Evolutionary conservation across 2,113 vertebrate species (phyloP).

Genomic region (Peromyscus maniculatus): DNA sequence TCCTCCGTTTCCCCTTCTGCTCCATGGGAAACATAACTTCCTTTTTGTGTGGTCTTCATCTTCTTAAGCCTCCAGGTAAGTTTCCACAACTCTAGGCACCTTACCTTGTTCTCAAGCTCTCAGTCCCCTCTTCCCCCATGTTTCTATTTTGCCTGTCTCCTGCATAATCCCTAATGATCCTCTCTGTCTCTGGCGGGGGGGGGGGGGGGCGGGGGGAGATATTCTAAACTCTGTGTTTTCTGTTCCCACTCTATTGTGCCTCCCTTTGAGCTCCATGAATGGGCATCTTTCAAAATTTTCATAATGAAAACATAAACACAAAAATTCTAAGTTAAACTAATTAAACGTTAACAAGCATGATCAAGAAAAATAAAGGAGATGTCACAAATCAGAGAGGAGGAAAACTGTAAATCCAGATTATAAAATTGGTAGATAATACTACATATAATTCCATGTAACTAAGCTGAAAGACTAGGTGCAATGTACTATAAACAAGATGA

Average conservation of each 20-base stretch:
- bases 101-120: conserved; percentile 28
- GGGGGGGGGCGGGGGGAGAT: too few species aligned
- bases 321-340: conserved; percentile 34
- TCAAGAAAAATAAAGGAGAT: conserved; percentile 40
- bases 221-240: not conserved
- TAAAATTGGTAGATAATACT: not conserved
- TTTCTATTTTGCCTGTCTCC: conserved; percentile 37
- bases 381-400: not conserved
- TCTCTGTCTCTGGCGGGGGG: not conserved
- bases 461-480: not conserved
- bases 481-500: conserved; percentile 12
- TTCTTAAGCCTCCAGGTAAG: not conserved
- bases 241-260: not conserved
- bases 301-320: not conserved
- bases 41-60: not conserved
- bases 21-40: conserved; percentile 6
- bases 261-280: not conserved
- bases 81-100: conserved; percentile 9
- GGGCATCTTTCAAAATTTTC: conserved; percentile 22
- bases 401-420: not conserved
- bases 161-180: conserved; percentile 5
- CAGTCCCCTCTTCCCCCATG: not conserved
- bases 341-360: not conserved
- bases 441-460: not conserved
- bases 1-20: not conserved